These are phyloP conservation scores for Onychostruthus taczanowskii DNA, from an alignment of 2,113 vertebrate genomes.

Conservation along the genomic window DNA sequence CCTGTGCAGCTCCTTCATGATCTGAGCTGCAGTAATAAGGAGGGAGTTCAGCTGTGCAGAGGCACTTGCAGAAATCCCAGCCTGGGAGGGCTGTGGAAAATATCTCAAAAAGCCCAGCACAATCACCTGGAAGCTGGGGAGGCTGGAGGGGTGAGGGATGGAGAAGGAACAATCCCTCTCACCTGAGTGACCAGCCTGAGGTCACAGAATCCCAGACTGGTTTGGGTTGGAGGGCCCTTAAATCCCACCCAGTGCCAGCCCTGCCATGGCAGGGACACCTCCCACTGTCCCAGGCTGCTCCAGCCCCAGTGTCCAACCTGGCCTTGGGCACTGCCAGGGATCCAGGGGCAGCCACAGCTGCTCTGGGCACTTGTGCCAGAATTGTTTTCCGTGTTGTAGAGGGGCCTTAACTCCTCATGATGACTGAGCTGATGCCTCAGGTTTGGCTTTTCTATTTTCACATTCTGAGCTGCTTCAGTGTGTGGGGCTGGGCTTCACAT, in stretches of 20 bases:
- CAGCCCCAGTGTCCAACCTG: neutral
- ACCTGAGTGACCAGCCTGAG: too few species aligned
- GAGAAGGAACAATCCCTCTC: neutral
- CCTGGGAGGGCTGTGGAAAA: fast-evolving
- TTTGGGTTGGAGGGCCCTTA: neutral
- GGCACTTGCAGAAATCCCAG: neutral
- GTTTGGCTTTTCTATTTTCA: too few species aligned
- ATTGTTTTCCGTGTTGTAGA: neutral
- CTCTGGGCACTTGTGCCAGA: neutral
- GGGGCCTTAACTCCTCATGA: fast-evolving
- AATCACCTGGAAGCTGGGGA: neutral
- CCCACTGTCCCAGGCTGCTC: neutral
- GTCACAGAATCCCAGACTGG: too few species aligned
- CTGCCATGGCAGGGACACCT: neutral
- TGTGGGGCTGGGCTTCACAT: too few species aligned
- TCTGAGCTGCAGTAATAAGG: neutral
- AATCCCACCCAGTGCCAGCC: fast-evolving
- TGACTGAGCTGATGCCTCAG: too few species aligned
- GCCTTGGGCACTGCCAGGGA: neutral
- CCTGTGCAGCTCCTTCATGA: neutral
- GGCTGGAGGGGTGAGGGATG: neutral
- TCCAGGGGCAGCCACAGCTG: neutral
- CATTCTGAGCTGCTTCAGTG: too few species aligned
- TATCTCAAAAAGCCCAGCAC: neutral
- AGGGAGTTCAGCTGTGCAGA: neutral